Conservation (phyloP, 2,113 vertebrate genomes). For the Salvator merianae region DNA sequence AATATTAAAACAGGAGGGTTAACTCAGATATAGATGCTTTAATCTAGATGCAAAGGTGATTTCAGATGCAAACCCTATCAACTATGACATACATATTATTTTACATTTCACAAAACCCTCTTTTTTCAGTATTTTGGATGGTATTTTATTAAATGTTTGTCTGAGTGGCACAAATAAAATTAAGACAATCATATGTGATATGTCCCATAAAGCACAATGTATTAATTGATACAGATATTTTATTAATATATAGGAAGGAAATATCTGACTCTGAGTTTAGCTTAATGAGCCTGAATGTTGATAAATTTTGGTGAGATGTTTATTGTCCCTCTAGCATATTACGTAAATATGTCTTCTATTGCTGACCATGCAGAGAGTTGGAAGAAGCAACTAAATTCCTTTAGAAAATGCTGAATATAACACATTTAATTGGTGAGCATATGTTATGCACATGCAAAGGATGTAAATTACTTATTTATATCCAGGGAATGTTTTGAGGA, state of each 20-base stretch:
- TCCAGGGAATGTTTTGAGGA: constrained; percentile 6
- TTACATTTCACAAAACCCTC: neutral
- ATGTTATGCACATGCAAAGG: neutral
- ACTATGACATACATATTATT: neutral
- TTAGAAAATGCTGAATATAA: neutral
- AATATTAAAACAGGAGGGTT: no score
- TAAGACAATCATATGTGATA: neutral
- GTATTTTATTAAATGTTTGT: neutral
- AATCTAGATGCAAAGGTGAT: no score
- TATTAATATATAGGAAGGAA: neutral
- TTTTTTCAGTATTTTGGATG: neutral
- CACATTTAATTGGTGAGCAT: constrained; percentile 3
- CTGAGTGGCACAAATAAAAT: neutral
- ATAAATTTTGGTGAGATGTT: accelerated
- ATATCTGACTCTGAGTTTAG: neutral
- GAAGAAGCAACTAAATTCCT: neutral
- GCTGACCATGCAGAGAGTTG: neutral
- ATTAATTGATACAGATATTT: neutral
- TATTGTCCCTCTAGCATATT: neutral
- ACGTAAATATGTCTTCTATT: neutral
- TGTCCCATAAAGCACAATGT: neutral
- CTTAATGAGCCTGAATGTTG: neutral
- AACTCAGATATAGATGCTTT: no score
- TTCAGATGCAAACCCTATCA: neutral
- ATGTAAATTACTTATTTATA: constrained; percentile 12